phyloP scores from a whole-genome alignment of 2,888 invertebrate species.

The Drosophila fungiperda region DNA sequence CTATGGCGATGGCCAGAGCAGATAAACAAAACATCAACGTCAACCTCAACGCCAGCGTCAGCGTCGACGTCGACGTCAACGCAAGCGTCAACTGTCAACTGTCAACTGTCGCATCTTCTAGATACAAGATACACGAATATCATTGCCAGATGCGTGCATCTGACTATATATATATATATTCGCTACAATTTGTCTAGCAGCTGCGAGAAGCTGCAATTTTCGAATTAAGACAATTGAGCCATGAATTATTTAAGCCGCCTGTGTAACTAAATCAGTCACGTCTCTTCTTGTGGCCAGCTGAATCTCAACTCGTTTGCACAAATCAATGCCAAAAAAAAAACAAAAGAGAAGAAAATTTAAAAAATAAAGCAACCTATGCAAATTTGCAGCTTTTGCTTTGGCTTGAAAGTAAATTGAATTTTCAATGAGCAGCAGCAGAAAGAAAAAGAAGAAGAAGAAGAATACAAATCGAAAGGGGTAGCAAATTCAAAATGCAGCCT shows the following conservation, averaged over 20 bases:
- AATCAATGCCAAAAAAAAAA: constrained; percentile 54
- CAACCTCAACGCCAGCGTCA: constrained; percentile 16
- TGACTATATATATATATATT: background rate
- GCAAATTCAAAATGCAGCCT: constrained; percentile 4
- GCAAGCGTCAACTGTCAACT: background rate
- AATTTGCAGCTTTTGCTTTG: constrained; percentile 40
- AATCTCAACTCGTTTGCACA: constrained; percentile 24
- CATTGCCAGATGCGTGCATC: constrained; percentile 63
- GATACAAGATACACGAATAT: constrained; percentile 43
- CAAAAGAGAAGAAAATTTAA: background rate
- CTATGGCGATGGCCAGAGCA: constrained; percentile 23
- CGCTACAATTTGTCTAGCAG: constrained; percentile 67
- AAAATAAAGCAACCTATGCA: constrained; percentile 28
- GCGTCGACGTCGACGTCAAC: constrained; percentile 11
- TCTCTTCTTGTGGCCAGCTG: constrained; percentile 5
- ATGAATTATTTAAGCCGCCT: constrained; percentile 59
- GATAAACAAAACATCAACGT: constrained; percentile 40
- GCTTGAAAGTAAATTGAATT: constrained; percentile 69
- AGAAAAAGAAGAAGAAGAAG: constrained; percentile 8
- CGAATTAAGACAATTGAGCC: constrained; percentile 79
- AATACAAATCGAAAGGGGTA: background rate
- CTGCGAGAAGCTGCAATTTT: constrained; percentile 73
- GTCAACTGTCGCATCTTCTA: constrained; percentile 29
- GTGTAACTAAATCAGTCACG: constrained; percentile 16
- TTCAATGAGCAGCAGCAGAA: constrained; percentile 53